A percentile compares a stretch with the other conserved stretches of the same genome.
Evolutionary conservation across 2,113 vertebrate genomes (phyloP).

Genomic region (Prunella fulvescens): DNA sequence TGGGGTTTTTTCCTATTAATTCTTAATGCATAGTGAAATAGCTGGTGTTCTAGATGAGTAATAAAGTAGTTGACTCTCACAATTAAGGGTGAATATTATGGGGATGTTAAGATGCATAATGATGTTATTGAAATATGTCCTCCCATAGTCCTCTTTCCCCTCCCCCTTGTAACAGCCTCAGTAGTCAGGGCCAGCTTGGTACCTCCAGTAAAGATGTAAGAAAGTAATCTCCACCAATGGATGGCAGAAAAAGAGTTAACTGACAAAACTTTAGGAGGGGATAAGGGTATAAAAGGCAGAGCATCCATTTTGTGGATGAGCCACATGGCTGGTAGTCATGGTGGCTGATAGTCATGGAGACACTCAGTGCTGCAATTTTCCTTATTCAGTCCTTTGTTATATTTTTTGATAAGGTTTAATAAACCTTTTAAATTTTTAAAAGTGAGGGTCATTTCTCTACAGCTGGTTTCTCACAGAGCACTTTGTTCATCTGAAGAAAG

Average conservation of each 20-base stretch:
- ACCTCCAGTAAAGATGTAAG: neutral
- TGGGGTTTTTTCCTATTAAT: neutral
- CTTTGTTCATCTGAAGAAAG: neutral
- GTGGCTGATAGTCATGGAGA: neutral
- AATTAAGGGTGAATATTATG: neutral
- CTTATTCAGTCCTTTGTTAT: neutral
- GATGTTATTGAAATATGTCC: neutral
- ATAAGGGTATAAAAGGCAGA: neutral
- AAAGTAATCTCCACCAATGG: neutral
- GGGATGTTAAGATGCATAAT: neutral
- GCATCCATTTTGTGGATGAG: neutral
- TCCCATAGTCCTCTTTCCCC: neutral
- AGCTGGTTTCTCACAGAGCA: neutral
- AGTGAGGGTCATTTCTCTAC: neutral
- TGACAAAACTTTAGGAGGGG: neutral
- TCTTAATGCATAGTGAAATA: neutral
- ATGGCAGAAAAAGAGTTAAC: neutral
- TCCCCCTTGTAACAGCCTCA: neutral
- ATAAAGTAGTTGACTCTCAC: neutral
- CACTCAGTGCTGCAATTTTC: neutral
- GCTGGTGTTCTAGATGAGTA: neutral
- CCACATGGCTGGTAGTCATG: fast-evolving
- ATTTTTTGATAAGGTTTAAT: neutral
- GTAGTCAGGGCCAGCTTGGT: neutral
- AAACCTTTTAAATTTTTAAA: neutral